These are phyloP conservation scores for Meganola albula DNA, from an alignment of 2,888 invertebrate species.

Conservation along the genomic window DNA sequence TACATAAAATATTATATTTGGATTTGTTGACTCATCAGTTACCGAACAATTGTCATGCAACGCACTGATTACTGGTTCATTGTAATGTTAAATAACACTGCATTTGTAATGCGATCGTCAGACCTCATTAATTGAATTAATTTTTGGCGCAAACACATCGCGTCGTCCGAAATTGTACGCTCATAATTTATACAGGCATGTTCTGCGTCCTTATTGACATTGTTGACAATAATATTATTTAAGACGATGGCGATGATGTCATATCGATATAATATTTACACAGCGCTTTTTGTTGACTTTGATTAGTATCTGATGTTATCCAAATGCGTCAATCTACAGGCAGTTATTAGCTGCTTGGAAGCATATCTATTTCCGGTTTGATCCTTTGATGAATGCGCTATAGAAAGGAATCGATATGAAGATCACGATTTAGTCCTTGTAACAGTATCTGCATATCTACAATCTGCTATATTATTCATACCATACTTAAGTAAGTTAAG, in stretches of 20 bases:
- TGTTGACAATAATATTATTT: slow-evolving; percentile 24
- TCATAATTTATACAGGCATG: slow-evolving; percentile 37
- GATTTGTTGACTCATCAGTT: slow-evolving; percentile 17
- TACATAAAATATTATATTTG: slow-evolving; percentile 13
- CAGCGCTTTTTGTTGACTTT: no score
- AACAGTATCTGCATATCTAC: no score
- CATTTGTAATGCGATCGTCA: slow-evolving; percentile 39
- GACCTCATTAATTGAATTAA: slow-evolving; percentile 45
- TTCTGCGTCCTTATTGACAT: slow-evolving; percentile 38
- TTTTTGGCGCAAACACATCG: slow-evolving; percentile 36
- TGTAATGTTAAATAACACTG: slow-evolving; percentile 33
- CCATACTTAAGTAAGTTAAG: no score
- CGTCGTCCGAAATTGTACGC: slow-evolving; percentile 32
- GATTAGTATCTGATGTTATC: no score
- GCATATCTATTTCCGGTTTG: no score
- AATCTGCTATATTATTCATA: no score
- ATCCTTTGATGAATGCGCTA: no score
- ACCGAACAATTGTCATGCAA: slow-evolving; percentile 27
- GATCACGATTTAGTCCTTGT: no score
- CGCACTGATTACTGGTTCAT: slow-evolving; percentile 31
- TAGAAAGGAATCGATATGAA: no score
- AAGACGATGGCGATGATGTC: slow-evolving; percentile 18
- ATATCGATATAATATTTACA: slow-evolving; percentile 7
- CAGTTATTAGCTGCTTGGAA: no score
- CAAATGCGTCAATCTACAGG: no score